phyloP scores from a whole-genome alignment of 64 coral and sea anemone species.

The Pocillopora verrucosa region DNA sequence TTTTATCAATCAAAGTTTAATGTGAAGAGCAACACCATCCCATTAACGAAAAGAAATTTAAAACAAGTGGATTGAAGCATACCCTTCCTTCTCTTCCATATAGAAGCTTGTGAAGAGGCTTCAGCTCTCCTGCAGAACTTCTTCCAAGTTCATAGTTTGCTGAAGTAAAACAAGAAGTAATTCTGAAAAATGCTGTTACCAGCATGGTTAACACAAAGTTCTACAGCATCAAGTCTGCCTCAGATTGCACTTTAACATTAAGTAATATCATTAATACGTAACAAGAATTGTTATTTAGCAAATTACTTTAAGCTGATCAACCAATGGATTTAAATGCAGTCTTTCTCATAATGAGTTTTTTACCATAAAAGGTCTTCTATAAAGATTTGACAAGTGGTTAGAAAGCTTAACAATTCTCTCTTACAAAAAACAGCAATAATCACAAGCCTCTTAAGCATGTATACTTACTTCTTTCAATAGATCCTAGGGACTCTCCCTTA shows the following conservation, averaged over 20 bases:
- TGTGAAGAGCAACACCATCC: not conserved
- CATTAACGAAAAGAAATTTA: not conserved
- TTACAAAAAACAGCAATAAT: not conserved
- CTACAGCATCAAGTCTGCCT: too few relatives aligned
- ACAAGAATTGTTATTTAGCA: too few relatives aligned
- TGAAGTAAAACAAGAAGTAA: constrained; percentile 18
- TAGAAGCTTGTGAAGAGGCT: constrained; percentile 84
- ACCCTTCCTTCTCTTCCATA: constrained; percentile 88
- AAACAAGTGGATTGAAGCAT: not conserved
- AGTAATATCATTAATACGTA: too few relatives aligned
- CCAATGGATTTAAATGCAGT: too few relatives aligned
- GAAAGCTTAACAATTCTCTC: too few relatives aligned
- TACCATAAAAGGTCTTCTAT: too few relatives aligned
- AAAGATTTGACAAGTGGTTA: too few relatives aligned
- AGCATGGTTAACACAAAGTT: too few relatives aligned
- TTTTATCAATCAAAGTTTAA: too few relatives aligned
- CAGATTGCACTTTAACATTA: too few relatives aligned
- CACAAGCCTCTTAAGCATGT: not conserved
- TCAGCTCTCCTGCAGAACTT: constrained; percentile 65
- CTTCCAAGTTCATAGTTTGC: constrained; percentile 67
- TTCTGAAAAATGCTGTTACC: not conserved
- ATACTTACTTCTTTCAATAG: constrained; percentile 79
- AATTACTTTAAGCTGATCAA: too few relatives aligned
- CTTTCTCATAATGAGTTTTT: too few relatives aligned
- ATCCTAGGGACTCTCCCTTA: constrained; percentile 76